Percentiles rank a stretch among this genome's conserved stretches.
phyloP scores from a whole-genome alignment of 2,888 invertebrate species.

The Onchidella celtica region DNA sequence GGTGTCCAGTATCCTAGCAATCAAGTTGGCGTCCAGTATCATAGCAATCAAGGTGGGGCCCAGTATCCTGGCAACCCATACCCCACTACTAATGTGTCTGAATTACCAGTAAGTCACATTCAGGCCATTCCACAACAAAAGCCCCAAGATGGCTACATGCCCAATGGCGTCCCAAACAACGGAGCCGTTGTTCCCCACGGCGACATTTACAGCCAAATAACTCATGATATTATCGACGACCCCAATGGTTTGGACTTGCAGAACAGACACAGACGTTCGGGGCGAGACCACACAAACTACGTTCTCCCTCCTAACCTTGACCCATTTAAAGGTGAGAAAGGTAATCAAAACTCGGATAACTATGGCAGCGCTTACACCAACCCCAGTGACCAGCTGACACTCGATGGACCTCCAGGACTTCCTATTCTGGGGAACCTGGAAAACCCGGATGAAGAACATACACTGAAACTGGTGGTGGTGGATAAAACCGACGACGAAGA shows the following conservation, averaged over 20 bases:
- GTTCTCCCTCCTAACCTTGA: constrained; percentile 5
- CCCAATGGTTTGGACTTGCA: background rate
- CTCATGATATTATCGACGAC: background rate
- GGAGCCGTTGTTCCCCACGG: background rate
- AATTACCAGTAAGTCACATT: too few relatives aligned
- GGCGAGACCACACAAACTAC: constrained; percentile 39
- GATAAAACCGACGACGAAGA: constrained; percentile 43
- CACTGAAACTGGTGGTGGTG: constrained; percentile 31
- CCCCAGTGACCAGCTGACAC: background rate
- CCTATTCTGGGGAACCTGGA: background rate
- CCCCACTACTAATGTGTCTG: background rate
- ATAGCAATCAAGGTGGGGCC: too few relatives aligned
- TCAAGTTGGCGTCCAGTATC: background rate
- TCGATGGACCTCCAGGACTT: constrained; percentile 24
- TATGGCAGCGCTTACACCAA: too few relatives aligned
- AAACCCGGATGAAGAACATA: background rate
- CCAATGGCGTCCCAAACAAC: background rate
- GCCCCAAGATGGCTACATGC: background rate
- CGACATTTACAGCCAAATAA: background rate
- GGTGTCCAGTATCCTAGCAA: background rate
- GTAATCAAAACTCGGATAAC: background rate
- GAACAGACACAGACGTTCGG: constrained; percentile 15
- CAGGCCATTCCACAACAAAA: background rate
- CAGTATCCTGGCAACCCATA: background rate
- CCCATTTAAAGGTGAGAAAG: background rate